A percentile compares a stretch with the other conserved stretches of the same genome.
Evolutionary conservation across 2,888 invertebrate species (phyloP).

Genomic region (Melanostoma mellinum): DNA sequence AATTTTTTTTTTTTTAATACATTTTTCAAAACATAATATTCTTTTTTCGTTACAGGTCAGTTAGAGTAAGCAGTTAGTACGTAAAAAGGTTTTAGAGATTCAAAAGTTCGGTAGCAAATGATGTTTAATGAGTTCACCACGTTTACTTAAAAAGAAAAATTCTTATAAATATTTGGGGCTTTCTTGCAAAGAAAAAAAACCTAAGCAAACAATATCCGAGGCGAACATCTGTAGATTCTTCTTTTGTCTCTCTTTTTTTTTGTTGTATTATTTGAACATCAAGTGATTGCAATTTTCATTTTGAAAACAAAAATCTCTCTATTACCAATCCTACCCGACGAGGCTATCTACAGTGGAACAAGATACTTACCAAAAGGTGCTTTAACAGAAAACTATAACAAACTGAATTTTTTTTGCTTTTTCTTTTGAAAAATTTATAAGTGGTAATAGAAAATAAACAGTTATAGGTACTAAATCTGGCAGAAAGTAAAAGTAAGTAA

Average conservation of each 20-base stretch:
- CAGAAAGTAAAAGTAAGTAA: constrained; percentile 66
- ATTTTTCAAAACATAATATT: constrained; percentile 29
- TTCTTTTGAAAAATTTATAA: constrained; percentile 55
- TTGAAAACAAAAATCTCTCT: constrained; percentile 5
- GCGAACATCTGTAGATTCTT: constrained; percentile 12
- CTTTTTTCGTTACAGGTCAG: constrained; percentile 28
- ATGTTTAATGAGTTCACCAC: constrained; percentile 56
- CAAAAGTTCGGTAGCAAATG: constrained; percentile 45
- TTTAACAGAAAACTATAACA: constrained; percentile 70
- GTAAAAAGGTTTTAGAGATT: constrained; percentile 39
- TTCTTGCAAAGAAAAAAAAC: constrained; percentile 52
- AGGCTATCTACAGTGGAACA: constrained; percentile 71
- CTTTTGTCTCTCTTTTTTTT: neutral
- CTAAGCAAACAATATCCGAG: constrained; percentile 48
- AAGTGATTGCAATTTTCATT: neutral
- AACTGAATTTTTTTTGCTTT: constrained; percentile 70
- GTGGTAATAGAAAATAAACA: constrained; percentile 68
- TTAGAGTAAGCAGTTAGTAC: constrained; percentile 50
- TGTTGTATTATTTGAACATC: constrained; percentile 1
- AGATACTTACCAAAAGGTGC: constrained; percentile 72
- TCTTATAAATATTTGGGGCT: constrained; percentile 15
- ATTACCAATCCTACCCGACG: constrained; percentile 69
- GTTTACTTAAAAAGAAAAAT: constrained; percentile 25
- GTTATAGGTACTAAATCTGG: constrained; percentile 61
- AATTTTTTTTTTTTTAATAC: constrained; percentile 16